Evolutionary conservation across 2,888 invertebrate genomes (phyloP).

Genomic region (Liopterus haemorrhoidalis): DNA sequence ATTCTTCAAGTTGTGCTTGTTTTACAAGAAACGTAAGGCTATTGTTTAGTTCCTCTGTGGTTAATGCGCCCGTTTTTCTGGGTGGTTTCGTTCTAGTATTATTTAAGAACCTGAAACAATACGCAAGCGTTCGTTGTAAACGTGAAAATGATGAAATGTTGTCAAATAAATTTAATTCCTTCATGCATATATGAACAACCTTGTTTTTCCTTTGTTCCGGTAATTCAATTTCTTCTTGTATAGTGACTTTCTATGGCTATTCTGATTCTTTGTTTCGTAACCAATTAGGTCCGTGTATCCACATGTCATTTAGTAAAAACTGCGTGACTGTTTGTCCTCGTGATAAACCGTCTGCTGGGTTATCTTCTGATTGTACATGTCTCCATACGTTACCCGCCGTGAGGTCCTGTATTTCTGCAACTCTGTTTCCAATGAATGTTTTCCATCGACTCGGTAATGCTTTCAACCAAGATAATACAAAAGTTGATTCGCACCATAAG

Average conservation of each 20-base stretch:
- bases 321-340: too few relatives aligned
- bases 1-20: neutral
- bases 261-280: too few relatives aligned
- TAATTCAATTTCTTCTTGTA: too few relatives aligned
- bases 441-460: slow-evolving; percentile 23
- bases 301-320: too few relatives aligned
- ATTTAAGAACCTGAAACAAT: slow-evolving; percentile 3
- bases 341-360: slow-evolving; percentile 37
- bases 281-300: too few relatives aligned
- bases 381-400: slow-evolving; percentile 30
- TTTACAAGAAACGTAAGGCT: slow-evolving; percentile 1
- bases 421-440: slow-evolving; percentile 34
- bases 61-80: neutral
- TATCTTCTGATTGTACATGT: slow-evolving; percentile 32
- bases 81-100: neutral
- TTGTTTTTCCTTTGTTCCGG: too few relatives aligned
- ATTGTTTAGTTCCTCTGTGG: neutral
- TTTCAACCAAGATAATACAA: slow-evolving; percentile 25
- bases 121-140: slow-evolving; percentile 12
- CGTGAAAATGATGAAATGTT: slow-evolving; percentile 4
- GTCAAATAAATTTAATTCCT: neutral
- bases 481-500: slow-evolving; percentile 30
- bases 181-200: too few relatives aligned
- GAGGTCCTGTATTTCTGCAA: slow-evolving; percentile 33
- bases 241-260: too few relatives aligned